Conservation (phyloP, 2,797 vertebrate genomes). For the Oophaga sylvatica region DNA sequence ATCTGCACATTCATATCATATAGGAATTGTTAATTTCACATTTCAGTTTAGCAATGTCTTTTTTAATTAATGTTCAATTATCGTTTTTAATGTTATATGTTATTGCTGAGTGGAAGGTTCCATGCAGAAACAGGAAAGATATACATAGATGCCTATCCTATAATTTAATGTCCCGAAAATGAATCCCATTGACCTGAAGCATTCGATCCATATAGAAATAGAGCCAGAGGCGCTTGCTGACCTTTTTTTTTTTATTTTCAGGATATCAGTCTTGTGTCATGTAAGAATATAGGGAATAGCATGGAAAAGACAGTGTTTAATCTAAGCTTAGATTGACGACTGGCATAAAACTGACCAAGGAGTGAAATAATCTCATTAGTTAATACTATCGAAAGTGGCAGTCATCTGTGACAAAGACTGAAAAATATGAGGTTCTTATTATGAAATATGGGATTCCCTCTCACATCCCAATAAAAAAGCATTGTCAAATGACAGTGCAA, state of each 20-base stretch:
- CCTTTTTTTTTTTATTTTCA: background rate
- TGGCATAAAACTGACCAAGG: background rate
- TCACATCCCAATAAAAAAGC: background rate
- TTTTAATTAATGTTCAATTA: conserved; percentile 59
- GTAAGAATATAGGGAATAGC: conserved; percentile 9
- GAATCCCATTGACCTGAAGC: conserved; percentile 17
- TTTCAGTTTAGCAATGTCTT: conserved; percentile 44
- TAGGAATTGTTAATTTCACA: conserved; percentile 52
- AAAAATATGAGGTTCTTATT: conserved; percentile 29
- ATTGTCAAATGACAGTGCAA: background rate
- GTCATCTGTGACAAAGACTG: conserved; percentile 7
- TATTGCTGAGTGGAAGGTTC: conserved; percentile 53
- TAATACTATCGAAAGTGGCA: conserved; percentile 19
- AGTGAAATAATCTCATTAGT: conserved; percentile 39
- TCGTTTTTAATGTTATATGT: conserved; percentile 40
- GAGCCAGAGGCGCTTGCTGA: conserved; percentile 9
- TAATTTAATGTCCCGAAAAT: conserved; percentile 31
- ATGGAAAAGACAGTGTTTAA: background rate
- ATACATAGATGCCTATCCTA: conserved; percentile 19
- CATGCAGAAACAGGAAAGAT: conserved; percentile 8
- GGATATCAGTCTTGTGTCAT: conserved; percentile 3
- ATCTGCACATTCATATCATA: conserved; percentile 56
- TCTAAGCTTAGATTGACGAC: background rate
- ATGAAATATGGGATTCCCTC: conserved; percentile 22
- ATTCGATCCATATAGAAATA: conserved; percentile 26